Evolutionary conservation across 2,113 vertebrate species (phyloP).

Genomic region (Urocolius indicus): DNA sequence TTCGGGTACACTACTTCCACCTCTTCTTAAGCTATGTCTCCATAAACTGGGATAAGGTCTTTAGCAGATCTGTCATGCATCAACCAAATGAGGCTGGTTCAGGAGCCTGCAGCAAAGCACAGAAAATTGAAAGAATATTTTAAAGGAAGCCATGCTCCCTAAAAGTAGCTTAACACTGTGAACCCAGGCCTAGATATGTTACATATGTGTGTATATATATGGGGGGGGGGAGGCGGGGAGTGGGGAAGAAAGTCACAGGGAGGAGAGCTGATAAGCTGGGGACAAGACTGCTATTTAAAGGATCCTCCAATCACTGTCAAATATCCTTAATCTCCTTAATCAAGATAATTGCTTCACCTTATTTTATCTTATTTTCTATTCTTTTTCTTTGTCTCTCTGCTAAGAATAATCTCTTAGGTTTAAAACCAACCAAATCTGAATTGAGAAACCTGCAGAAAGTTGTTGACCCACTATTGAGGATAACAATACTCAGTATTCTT

Average conservation of each 20-base stretch:
- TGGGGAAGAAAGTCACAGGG: too few relatives aligned
- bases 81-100: not conserved
- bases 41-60: not conserved
- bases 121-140: not conserved
- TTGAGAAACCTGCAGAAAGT: not conserved
- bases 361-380: not conserved
- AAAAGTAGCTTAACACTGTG: not conserved
- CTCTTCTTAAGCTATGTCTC: not conserved
- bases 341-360: not conserved
- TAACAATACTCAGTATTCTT: not conserved
- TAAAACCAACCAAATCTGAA: not conserved
- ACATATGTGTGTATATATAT: not conserved
- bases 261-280: not conserved
- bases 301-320: not conserved
- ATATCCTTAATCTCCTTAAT: not conserved
- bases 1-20: not conserved
- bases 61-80: not conserved
- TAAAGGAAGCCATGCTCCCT: not conserved
- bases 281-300: not conserved
- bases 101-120: not conserved
- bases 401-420: not conserved
- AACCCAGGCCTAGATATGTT: not conserved
- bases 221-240: fast-evolving
- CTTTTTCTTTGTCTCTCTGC: not conserved
- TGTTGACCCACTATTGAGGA: not conserved